Percentiles rank a stretch among this genome's conserved stretches.
These are phyloP conservation scores for Clarias gariepinus DNA, from an alignment of 2,113 vertebrate genomes.

Conservation along the genomic window DNA sequence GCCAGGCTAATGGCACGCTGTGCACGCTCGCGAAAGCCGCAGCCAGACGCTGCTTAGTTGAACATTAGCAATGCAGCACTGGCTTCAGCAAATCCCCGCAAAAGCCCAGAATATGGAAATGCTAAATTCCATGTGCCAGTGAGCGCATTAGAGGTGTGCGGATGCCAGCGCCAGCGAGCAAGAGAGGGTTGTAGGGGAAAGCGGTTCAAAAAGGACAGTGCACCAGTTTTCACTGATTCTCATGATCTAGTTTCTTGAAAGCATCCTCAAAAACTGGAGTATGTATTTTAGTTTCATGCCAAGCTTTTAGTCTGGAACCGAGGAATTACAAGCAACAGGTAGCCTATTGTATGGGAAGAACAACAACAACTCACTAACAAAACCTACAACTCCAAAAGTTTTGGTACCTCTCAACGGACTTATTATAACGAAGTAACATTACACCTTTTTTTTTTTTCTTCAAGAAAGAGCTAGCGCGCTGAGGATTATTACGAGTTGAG, in stretches of 20 bases:
- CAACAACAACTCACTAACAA: not conserved
- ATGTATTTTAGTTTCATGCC: not conserved
- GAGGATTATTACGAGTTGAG: not conserved
- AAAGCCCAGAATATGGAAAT: slow-evolving; percentile 18
- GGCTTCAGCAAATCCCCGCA: slow-evolving; percentile 4
- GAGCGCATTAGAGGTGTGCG: slow-evolving; percentile 1
- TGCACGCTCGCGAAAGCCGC: slow-evolving; percentile 6
- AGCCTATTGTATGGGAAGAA: not conserved
- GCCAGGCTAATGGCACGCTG: slow-evolving; percentile 33
- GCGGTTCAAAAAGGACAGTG: not conserved
- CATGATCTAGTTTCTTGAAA: not conserved
- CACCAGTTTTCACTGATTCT: not conserved
- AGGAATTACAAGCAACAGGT: not conserved
- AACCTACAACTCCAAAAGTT: not conserved
- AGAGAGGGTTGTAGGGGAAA: not conserved
- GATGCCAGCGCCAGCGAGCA: not conserved
- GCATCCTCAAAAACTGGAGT: not conserved
- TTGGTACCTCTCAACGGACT: not conserved
- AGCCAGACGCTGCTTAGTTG: slow-evolving; percentile 18
- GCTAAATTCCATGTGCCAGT: slow-evolving; percentile 21
- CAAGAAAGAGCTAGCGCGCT: not conserved
- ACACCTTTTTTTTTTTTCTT: not conserved
- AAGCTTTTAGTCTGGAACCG: not conserved
- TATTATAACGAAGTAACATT: not conserved
- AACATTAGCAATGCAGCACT: slow-evolving; percentile 24